Evolutionary conservation across 2,888 invertebrate species (phyloP), one percentile per base, ranked within the genome.

Genomic region (Eupithecia insigniata): DNA sequence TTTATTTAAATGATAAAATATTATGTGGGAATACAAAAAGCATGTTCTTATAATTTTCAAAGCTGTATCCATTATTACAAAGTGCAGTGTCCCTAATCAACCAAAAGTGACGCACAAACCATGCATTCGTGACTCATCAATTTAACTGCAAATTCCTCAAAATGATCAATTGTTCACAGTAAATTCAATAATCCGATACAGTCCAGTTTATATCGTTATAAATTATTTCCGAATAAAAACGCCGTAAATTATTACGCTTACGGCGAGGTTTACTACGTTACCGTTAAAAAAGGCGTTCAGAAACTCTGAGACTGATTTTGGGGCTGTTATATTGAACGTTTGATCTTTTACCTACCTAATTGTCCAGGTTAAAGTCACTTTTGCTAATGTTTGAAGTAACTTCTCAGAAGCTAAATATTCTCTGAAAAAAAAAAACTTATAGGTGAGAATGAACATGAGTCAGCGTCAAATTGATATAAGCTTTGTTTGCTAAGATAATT

Each of bases 231-330:
- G 30, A 70, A 73, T 70, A 62, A 70, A 70, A 70, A 46, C 3
- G 28, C 16, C 39, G 58, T 67, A 67, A 73, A 70, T 73, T 68
- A 70, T 70, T 36, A 65, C 39, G 65, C 46, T 46, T 68, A 73
- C 70, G 73, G 51, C 65, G 68, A 66, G 51, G 55, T 69, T 74
- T 69, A 71, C 69, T 64, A 28, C 67, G 34, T 62, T 69, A 71
- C 67, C 71, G 71, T 74, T 69, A 69, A 68, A 58, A 51, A 71
- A 66, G 36, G 66, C 69, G 66, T 71, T 64, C 34, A 64, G 58
- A 76, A 67, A 71, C 66, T 61, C 69, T 70, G 61, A 72, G 72
- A 73, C 76, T 71, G 77, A 77, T 77, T 75, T 77, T 76, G 73
- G 67, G 72, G 72, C 67, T 67, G 73, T 76, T 64, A 26, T 39